Evolutionary conservation across 2,113 vertebrate genomes (phyloP).

Genomic region (Rhineura floridana): DNA sequence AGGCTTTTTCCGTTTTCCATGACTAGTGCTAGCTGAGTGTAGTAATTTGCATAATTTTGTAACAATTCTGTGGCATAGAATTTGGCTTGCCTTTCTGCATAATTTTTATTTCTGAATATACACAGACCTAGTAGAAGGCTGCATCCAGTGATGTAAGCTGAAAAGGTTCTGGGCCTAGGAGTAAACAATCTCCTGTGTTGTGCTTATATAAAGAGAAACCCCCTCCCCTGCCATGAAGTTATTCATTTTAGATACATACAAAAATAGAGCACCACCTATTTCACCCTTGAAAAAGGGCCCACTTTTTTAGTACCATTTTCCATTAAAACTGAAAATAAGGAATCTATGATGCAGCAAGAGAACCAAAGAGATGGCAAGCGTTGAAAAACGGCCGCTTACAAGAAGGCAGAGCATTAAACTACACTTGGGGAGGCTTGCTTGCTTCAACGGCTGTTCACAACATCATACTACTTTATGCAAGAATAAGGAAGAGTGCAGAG

Average conservation of each 20-base stretch:
- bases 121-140: not conserved
- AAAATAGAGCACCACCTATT: not conserved
- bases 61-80: not conserved
- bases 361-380: not conserved
- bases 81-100: not conserved
- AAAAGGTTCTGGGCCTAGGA: not conserved
- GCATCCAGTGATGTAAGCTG: not conserved
- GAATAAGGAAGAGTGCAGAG: not conserved
- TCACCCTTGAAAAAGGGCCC: not conserved
- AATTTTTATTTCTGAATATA: not conserved
- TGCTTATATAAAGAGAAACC: not conserved
- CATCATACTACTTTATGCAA: not conserved
- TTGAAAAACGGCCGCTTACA: not conserved
- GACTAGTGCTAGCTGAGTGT: not conserved
- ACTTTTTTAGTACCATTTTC: not conserved
- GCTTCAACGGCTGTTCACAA: not conserved
- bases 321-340: constrained; percentile 16
- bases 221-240: not conserved
- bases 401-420: not conserved
- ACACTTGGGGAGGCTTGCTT: not conserved
- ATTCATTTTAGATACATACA: not conserved
- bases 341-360: not conserved
- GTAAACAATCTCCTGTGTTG: not conserved
- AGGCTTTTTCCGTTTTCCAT: not conserved
- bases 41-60: not conserved